A percentile compares a stretch with the other conserved stretches of the same genome.
These are phyloP conservation scores for Thunnus maccoyii DNA, from an alignment of 2,113 vertebrate genomes.

Conservation along the genomic window DNA sequence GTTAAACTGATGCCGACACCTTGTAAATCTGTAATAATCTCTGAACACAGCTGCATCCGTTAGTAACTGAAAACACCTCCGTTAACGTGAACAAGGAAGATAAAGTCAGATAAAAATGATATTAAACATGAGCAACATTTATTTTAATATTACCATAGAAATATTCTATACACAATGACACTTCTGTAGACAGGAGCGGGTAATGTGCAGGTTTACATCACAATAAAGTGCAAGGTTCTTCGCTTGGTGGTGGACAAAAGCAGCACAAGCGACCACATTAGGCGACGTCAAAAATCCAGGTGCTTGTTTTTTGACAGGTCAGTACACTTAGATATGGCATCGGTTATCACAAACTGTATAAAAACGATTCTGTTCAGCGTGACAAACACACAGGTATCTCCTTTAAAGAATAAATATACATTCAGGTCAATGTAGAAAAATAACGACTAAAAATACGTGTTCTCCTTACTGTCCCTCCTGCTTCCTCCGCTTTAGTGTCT, in stretches of 20 bases:
- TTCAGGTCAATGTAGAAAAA: constrained; percentile 82
- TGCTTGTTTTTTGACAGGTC: constrained; percentile 36
- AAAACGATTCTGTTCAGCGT: constrained; percentile 63
- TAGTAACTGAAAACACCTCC: too few relatives aligned
- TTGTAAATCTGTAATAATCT: too few relatives aligned
- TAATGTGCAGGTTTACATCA: constrained; percentile 71
- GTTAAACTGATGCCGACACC: too few relatives aligned
- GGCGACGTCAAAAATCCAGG: constrained; percentile 39
- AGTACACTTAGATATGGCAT: constrained; percentile 38
- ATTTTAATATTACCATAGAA: constrained; percentile 74
- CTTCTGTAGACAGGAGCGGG: constrained; percentile 58
- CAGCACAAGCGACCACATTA: constrained; percentile 66
- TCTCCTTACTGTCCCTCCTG: background rate
- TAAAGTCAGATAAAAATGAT: background rate
- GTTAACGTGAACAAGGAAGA: constrained; percentile 5
- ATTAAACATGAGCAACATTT: constrained; percentile 75
- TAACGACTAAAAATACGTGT: constrained; percentile 59
- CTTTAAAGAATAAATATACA: constrained; percentile 79
- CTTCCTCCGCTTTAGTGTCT: constrained; percentile 1
- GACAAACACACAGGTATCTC: constrained; percentile 58
- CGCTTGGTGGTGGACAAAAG: constrained; percentile 60
- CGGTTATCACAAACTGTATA: constrained; percentile 70
- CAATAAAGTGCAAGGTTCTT: constrained; percentile 79
- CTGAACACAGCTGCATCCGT: too few relatives aligned
- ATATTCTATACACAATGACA: constrained; percentile 61